These are phyloP conservation scores for Hyperoplus immaculatus DNA, from an alignment of 2,797 vertebrate species.

Conservation along the genomic window DNA sequence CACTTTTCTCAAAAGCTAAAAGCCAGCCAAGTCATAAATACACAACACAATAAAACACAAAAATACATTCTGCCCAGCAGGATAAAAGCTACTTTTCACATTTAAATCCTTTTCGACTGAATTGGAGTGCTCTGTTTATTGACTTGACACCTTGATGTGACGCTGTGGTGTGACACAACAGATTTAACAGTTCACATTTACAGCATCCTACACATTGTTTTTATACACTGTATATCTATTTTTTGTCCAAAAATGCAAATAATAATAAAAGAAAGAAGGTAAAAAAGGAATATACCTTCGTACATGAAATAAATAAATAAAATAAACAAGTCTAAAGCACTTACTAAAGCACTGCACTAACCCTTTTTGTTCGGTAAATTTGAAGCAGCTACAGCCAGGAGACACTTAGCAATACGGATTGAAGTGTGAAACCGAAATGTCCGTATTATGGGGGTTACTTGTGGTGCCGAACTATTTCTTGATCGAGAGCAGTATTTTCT, in stretches of 20 bases:
- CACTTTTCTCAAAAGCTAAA: not conserved
- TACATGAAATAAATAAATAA: too few species aligned
- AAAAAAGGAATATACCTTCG: too few species aligned
- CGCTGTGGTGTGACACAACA: slow-evolving; percentile 17
- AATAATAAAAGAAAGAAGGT: too few species aligned
- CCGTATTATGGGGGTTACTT: not conserved
- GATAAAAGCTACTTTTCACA: slow-evolving; percentile 17
- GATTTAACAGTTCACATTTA: not conserved
- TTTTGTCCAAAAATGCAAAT: too few species aligned
- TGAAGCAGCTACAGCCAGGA: not conserved
- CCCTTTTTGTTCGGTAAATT: not conserved
- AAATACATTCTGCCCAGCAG: not conserved
- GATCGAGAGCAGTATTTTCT: not conserved
- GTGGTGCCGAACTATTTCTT: not conserved
- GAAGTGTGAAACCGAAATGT: not conserved
- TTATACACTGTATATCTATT: too few species aligned
- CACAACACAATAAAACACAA: slow-evolving; percentile 7
- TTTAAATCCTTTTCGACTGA: slow-evolving; percentile 25
- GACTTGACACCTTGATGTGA: slow-evolving; percentile 30
- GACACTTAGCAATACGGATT: not conserved
- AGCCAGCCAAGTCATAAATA: slow-evolving; percentile 6
- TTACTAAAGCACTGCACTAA: too few species aligned
- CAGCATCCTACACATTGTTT: too few species aligned
- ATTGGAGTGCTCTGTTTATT: slow-evolving; percentile 13
- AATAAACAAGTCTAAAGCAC: too few species aligned